Evolutionary conservation across 2,113 vertebrate genomes (phyloP).

Genomic region (Microcebus lehilahytsara): DNA sequence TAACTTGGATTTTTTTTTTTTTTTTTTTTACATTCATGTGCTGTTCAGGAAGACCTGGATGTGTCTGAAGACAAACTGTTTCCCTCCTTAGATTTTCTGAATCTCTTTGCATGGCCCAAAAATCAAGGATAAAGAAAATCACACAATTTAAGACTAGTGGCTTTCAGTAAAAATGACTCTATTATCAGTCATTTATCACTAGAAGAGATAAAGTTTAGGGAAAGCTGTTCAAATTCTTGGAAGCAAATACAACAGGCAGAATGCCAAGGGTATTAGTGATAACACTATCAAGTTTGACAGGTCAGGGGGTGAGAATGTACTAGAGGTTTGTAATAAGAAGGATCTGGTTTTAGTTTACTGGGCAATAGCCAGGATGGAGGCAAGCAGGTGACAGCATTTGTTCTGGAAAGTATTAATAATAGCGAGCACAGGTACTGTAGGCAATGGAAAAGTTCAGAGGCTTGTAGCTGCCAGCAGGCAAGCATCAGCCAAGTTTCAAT

Average conservation of each 20-base stretch:
- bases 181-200: neutral
- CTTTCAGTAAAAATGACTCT: slow-evolving; percentile 15
- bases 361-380: neutral
- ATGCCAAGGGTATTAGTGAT: neutral
- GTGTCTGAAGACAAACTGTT: slow-evolving; percentile 4
- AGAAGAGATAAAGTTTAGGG: neutral
- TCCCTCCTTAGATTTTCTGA: neutral
- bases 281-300: neutral
- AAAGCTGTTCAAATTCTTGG: slow-evolving; percentile 5
- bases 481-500: neutral
- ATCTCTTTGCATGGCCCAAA: neutral
- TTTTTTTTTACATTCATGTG: neutral
- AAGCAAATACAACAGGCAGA: neutral
- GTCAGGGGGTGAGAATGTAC: neutral
- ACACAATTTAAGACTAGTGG: neutral
- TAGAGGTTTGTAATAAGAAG: neutral
- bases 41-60: neutral
- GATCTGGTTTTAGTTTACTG: neutral
- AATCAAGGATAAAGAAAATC: slow-evolving; percentile 27
- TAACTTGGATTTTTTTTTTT: neutral
- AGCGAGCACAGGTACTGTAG: neutral
- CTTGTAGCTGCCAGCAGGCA: neutral
- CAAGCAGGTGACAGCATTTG: neutral
- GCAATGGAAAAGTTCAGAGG: neutral
- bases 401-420: neutral